Percentiles rank a stretch among this genome's conserved stretches.
Conservation (phyloP, 1,140 invertebrate species). For the Orius laevigatus region DNA sequence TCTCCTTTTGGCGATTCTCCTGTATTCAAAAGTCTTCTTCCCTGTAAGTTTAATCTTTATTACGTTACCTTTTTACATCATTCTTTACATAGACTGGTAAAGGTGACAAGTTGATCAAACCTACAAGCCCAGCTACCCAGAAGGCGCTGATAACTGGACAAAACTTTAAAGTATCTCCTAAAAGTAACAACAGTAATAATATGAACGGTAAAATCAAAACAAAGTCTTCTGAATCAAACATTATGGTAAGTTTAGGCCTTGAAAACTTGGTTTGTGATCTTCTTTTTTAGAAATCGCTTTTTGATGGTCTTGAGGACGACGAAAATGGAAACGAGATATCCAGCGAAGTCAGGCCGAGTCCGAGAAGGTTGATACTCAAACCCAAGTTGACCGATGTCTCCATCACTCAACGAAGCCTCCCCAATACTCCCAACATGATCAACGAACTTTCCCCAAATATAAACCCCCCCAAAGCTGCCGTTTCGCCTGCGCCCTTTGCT, state of each 20-base stretch:
- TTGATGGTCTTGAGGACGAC: slow-evolving; percentile 51
- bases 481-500: slow-evolving; percentile 1
- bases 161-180: slow-evolving; percentile 45
- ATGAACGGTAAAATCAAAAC: slow-evolving; percentile 37
- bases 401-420: background rate
- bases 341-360: slow-evolving; percentile 8
- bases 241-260: background rate
- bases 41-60: slow-evolving; percentile 28
- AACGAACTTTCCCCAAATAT: slow-evolving; percentile 11
- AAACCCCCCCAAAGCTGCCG: slow-evolving; percentile 8
- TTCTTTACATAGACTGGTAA: slow-evolving; percentile 30
- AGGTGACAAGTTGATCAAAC: slow-evolving; percentile 51
- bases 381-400: slow-evolving; percentile 4
- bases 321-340: slow-evolving; percentile 29
- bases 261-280: background rate
- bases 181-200: slow-evolving; percentile 24
- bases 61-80: too few species aligned
- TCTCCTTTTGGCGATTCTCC: slow-evolving; percentile 65
- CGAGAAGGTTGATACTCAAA: slow-evolving; percentile 15
- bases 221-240: slow-evolving; percentile 31
- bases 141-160: slow-evolving; percentile 37
- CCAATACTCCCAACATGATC: slow-evolving; percentile 1
- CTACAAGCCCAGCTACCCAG: slow-evolving; percentile 50
- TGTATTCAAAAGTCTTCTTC: slow-evolving; percentile 52
- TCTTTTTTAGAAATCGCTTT: slow-evolving; percentile 40